Evolutionary conservation across 2,113 vertebrate species (phyloP).

Genomic region (Nycticryphes semicollaris): DNA sequence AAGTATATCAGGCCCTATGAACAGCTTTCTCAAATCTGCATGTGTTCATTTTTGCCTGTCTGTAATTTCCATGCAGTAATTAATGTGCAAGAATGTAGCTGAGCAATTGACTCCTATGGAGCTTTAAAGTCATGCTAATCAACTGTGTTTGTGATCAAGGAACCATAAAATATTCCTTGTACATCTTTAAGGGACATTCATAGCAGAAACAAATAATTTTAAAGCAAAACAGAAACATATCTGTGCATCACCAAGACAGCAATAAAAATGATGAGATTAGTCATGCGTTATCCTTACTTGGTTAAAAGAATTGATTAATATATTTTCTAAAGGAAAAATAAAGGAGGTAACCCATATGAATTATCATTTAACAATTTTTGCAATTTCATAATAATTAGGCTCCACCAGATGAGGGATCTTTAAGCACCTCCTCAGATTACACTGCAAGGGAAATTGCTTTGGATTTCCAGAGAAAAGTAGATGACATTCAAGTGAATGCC

Average conservation of each 20-base stretch:
- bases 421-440: not conserved
- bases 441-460: not conserved
- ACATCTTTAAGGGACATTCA: not conserved
- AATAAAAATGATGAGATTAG: not conserved
- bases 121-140: conserved; percentile 8
- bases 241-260: not conserved
- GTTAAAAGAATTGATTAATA: conserved; percentile 42
- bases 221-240: not conserved
- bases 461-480: not conserved
- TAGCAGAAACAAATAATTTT: not conserved
- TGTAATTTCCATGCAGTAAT: not conserved
- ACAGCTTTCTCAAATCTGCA: not conserved
- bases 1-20: not conserved
- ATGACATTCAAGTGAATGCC: not conserved
- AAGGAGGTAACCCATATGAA: not conserved
- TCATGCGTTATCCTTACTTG: not conserved
- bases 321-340: conserved; percentile 12
- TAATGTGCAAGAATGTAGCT: conserved; percentile 6
- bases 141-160: not conserved
- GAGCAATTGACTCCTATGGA: conserved; percentile 21
- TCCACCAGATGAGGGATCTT: not conserved
- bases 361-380: conserved; percentile 14
- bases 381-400: not conserved
- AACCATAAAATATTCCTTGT: not conserved
- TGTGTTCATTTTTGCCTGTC: not conserved